A percentile compares a stretch with the other conserved stretches of the same genome.
Conservation (phyloP, 1,140 invertebrate genomes). For the Lepidurus packardi region DNA sequence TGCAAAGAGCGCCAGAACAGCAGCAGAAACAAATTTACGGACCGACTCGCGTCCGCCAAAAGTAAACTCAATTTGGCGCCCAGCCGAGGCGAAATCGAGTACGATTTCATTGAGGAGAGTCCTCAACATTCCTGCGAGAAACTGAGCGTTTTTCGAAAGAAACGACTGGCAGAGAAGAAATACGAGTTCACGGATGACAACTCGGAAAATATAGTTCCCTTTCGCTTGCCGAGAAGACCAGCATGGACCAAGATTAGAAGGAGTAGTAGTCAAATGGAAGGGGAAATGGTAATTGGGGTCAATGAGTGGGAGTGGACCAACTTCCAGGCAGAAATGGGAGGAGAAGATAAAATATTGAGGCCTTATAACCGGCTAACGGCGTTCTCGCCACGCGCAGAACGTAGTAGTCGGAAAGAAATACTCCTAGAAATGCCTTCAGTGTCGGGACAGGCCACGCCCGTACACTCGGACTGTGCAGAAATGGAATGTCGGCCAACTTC, state of each 20-base stretch:
- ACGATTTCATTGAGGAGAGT: conserved; percentile 75
- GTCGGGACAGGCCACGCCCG: conserved; percentile 9
- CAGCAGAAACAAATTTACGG: conserved; percentile 43
- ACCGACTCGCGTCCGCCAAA: background rate
- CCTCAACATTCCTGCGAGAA: conserved; percentile 58
- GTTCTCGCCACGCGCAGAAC: background rate
- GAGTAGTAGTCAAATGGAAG: conserved; percentile 21
- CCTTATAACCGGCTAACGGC: conserved; percentile 27
- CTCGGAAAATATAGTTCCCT: conserved; percentile 68
- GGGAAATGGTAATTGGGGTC: background rate
- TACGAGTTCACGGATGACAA: conserved; percentile 75
- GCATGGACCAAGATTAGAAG: background rate
- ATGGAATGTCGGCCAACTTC: background rate
- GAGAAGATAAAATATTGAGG: conserved; percentile 12
- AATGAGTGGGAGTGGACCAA: conserved; percentile 16
- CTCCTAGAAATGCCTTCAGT: background rate
- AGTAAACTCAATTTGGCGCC: conserved; percentile 8
- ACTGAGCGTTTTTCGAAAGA: conserved; percentile 61
- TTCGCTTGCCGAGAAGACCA: conserved; percentile 32
- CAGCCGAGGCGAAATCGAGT: conserved; percentile 57
- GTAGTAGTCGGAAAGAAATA: conserved; percentile 4
- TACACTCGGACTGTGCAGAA: background rate
- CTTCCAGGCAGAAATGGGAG: background rate
- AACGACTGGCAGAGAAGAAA: conserved; percentile 79
- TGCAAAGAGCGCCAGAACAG: conserved; percentile 12